Base-by-base conservation (phyloP, 2,797 vertebrate species). In the Catostomus latipinnis region DNA sequence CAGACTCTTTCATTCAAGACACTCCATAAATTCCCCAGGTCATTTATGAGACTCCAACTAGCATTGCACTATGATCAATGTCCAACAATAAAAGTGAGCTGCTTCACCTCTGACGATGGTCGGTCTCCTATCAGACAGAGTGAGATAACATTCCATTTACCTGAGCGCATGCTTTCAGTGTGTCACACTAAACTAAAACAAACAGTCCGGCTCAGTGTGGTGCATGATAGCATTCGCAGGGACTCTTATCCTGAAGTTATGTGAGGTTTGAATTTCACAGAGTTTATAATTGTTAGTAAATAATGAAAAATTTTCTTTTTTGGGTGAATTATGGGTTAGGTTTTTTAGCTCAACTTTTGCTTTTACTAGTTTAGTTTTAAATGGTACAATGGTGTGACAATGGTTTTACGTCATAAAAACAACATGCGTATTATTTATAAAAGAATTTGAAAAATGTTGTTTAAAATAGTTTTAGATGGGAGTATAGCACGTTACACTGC, bases 121-220 rank as follows among this genome's bases (percentile, higher is more conserved):
- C 63, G 7, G 58, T 82, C 69, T 67, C 22, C 75, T 89, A 90
- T 90, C 88, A 68, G 66, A 34, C 56, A 48, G 63, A 8, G 54
- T n/a, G 11, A 74, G 89, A 88, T 88, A 81, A 88, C 90, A 91
- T 90, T 92, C 90, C 91, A 87, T 87, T 88, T 71, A 81, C 85
- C 90, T 90, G 89, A 92, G 85, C 18, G 68, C 80, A 89, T 76
- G 83, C 68, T 69, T 84, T 82, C 49, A 81, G 22, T 71, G 75
- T 56, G 86, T 87, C 88, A 88, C 81, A 10, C 61, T 12, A 22
- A 74, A 72, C 71, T 75, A 60, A 86, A 83, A 86, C 8, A 66
- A 73, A 84, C 83, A 82, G 86, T 79, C 71, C 67, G 11, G 57
- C 78, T 22, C 66, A 74, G 71, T 46, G 48, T 76, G 71, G 82